Base-by-base conservation (phyloP, 2,888 invertebrate species). In the Lasioglossum morio region DNA sequence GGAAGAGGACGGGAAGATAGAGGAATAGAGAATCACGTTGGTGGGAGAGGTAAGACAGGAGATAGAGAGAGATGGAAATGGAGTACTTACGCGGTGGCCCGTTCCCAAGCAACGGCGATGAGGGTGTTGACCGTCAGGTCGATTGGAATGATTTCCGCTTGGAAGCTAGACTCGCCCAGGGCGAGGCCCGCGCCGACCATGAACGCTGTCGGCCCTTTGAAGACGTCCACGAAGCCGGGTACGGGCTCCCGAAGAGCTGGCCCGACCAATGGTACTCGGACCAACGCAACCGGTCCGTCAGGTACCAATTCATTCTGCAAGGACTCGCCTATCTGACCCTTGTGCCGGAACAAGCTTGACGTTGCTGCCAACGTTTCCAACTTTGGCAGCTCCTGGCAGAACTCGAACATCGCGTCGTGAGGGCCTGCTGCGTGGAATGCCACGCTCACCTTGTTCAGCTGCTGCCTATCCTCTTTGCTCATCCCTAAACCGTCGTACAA, bases 151-250 rank as follows among this genome's bases (percentile, higher is more conserved):
- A 94, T 84, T 88, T 94, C 91, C 19, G 92, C 94, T 0, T 88
- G 91, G 4, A 91, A 72, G 4, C 92, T 83, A 7, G 88, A 27
- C 2, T 90, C 83, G 30, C 94, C 94, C 4, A 87, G 79, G 43
- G 92, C 90, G 77, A 90, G 87, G 19, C 94, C 94, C 3, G 94
- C 93, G 1, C 94, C 93, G 19, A 92, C 86, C 89, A 94, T 93
- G 19, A 94, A 66, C 0, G 94, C 94, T 0, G 94, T 92, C 27
- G 93, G 82, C 16, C 92, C 94, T 81, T 89, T 90, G 23, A 94
- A 76, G 7, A 88, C 72, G 16, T 94, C 93, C 4, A 92, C 90
- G 80, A 91, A 93, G 8, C 94, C 94, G 0, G 94, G 94, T 85
- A 93, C 92, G 4, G 94, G 94, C 27, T 94, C 94, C 10, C 86